Percentiles rank a stretch among this genome's conserved stretches.
Evolutionary conservation across 92 coral and sea anemone genomes (phyloP).

Genomic region (Virgularia gustaviana): DNA sequence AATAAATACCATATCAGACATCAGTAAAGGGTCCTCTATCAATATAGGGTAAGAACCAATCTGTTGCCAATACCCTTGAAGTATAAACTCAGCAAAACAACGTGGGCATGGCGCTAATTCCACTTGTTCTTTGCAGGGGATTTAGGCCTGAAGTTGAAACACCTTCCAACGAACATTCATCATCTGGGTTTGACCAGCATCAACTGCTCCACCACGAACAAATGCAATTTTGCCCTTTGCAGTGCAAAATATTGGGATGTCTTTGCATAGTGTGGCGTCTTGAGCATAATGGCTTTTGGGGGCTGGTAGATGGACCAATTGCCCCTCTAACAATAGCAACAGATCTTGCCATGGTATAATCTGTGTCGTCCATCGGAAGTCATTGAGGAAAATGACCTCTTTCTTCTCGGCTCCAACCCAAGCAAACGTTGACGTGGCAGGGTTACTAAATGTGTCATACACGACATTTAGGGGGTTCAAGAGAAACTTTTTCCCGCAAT

Average conservation of each 20-base stretch:
- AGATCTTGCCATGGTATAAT: too few relatives aligned
- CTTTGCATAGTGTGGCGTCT: slow-evolving; percentile 5
- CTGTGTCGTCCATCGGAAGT: slow-evolving; percentile 8
- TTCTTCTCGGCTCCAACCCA: slow-evolving; percentile 7
- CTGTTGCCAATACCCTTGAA: too few relatives aligned
- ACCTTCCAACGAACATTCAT: slow-evolving; percentile 1
- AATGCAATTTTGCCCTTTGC: not conserved
- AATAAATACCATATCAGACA: too few relatives aligned
- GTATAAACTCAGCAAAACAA: slow-evolving; percentile 18
- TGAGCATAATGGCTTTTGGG: slow-evolving; percentile 4
- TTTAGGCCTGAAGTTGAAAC: not conserved
- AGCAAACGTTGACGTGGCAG: slow-evolving; percentile 3
- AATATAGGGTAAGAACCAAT: too few relatives aligned
- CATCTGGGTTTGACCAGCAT: not conserved
- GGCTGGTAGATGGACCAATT: not conserved
- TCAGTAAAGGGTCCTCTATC: too few relatives aligned
- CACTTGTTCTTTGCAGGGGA: not conserved
- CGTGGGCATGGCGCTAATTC: not conserved
- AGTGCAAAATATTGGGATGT: not conserved
- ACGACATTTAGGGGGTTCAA: not conserved
- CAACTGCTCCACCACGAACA: not conserved
- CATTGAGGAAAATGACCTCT: too few relatives aligned
- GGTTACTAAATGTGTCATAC: not conserved
- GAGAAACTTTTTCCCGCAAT: not conserved
- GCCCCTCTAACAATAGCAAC: slow-evolving; percentile 16